Percentiles rank a stretch among this genome's conserved stretches.
phyloP scores from a whole-genome alignment of 53 echinoderm and acorn worm genomes.

The Hippasteria phrygiana region DNA sequence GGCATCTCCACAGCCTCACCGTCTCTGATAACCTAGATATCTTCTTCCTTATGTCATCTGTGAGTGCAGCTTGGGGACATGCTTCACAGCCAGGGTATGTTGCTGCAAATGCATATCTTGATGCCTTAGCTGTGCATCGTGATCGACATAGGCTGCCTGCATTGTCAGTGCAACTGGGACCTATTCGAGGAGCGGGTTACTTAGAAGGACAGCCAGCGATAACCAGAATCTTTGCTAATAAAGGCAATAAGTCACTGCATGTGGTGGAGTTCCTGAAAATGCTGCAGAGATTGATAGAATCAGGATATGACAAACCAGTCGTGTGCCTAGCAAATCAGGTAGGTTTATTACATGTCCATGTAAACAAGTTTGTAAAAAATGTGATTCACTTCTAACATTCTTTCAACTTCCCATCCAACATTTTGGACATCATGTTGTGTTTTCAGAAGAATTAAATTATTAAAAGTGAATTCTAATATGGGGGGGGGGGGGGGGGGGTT shows the following conservation, averaged over 20 bases:
- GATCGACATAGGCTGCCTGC: slow-evolving; percentile 72
- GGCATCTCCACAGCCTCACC: slow-evolving; percentile 66
- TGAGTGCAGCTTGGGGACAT: slow-evolving; percentile 73
- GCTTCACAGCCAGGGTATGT: slow-evolving; percentile 70
- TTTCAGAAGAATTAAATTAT: no score
- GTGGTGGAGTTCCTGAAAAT: slow-evolving; percentile 82
- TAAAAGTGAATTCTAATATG: no score
- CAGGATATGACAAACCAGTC: slow-evolving; percentile 62
- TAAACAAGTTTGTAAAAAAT: neutral
- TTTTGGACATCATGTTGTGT: no score
- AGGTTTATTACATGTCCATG: slow-evolving; percentile 30
- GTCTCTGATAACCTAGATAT: slow-evolving; percentile 73
- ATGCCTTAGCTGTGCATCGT: slow-evolving; percentile 71
- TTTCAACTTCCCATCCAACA: no score
- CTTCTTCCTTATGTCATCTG: slow-evolving; percentile 77
- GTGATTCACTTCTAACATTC: no score
- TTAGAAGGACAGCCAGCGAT: slow-evolving; percentile 42
- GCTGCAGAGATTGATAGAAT: slow-evolving; percentile 71
- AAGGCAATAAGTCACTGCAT: slow-evolving; percentile 70
- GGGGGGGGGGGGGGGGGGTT: no score
- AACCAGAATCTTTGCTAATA: slow-evolving; percentile 39
- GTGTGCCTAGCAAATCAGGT: slow-evolving; percentile 91
- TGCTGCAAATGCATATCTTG: slow-evolving; percentile 71
- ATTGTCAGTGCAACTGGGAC: slow-evolving; percentile 78
- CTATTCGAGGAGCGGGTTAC: slow-evolving; percentile 76